A percentile compares a stretch with the other conserved stretches of the same genome.
Conservation (phyloP, 2,888 invertebrate species). For the Thyatira batis region DNA sequence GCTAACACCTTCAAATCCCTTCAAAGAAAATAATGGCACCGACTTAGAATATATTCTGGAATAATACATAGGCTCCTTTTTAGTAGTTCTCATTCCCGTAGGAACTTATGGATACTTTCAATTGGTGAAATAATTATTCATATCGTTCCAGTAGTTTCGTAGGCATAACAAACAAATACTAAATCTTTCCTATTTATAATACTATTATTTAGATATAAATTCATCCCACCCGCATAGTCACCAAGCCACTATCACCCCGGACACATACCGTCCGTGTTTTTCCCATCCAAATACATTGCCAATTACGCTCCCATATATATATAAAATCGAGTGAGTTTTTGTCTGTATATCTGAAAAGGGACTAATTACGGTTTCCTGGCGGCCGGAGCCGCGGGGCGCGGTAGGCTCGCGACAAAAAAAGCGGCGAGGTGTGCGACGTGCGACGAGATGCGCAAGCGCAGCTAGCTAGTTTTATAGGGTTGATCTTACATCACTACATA, state of each 20-base stretch:
- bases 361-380: conserved; percentile 53
- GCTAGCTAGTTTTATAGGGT: conserved; percentile 25
- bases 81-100: too few species aligned
- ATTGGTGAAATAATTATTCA: too few species aligned
- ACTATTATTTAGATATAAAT: too few species aligned
- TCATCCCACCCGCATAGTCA: not conserved
- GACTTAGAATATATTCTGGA: too few species aligned
- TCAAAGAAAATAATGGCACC: too few species aligned
- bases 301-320: conserved; percentile 48
- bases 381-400: conserved; percentile 37
- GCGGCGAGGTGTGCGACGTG: conserved; percentile 42
- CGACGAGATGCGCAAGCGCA: conserved; percentile 23
- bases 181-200: too few species aligned
- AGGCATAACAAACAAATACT: too few species aligned
- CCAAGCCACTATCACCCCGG: conserved; percentile 3
- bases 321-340: conserved; percentile 32
- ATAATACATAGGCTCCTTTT: too few species aligned
- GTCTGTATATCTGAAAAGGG: conserved; percentile 42
- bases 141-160: too few species aligned
- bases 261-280: conserved; percentile 16
- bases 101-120: too few species aligned
- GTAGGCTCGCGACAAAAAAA: conserved; percentile 42
- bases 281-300: conserved; percentile 32
- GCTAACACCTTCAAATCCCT: too few species aligned
- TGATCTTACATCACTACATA: too few species aligned